A percentile compares a stretch with the other conserved stretches of the same genome.
phyloP scores from a whole-genome alignment of 2,888 invertebrate species.

The Fragum fragum region DNA sequence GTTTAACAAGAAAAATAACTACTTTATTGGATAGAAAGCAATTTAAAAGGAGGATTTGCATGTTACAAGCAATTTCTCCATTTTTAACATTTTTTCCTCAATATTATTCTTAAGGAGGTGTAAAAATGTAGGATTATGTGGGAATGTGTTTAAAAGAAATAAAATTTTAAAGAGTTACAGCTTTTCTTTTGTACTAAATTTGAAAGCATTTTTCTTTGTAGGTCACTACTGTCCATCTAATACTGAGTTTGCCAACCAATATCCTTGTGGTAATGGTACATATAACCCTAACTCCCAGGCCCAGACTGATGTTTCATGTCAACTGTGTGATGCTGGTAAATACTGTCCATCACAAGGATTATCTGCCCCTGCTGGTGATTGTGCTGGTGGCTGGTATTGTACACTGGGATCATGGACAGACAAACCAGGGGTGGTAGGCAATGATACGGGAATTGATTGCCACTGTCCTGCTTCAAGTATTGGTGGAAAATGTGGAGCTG shows the following conservation, averaged over 20 bases:
- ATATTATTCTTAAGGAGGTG: no score
- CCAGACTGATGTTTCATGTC: conserved; percentile 73
- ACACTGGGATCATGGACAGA: conserved; percentile 80
- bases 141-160: no score
- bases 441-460: conserved; percentile 75
- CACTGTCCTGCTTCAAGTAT: conserved; percentile 78
- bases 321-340: conserved; percentile 81
- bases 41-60: no score
- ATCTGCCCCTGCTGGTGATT: conserved; percentile 77
- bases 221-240: conserved; percentile 80
- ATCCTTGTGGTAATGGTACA: conserved; percentile 82
- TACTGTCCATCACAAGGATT: conserved; percentile 82
- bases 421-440: conserved; percentile 78
- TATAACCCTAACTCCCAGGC: conserved; percentile 80
- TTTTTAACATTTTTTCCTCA: no score
- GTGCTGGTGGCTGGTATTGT: conserved; percentile 85
- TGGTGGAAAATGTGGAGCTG: conserved; percentile 82
- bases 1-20: no score
- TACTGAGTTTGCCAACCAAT: conserved; percentile 80
- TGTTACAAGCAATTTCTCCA: no score
- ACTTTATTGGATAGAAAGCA: no score
- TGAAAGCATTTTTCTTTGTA: conserved; percentile 43
- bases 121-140: no score
- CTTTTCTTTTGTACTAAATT: no score
- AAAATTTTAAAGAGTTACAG: no score